Percentiles rank a stretch among this genome's conserved stretches.
Conservation (phyloP, 2,113 vertebrate species). For the Nesoenas mayeri region DNA sequence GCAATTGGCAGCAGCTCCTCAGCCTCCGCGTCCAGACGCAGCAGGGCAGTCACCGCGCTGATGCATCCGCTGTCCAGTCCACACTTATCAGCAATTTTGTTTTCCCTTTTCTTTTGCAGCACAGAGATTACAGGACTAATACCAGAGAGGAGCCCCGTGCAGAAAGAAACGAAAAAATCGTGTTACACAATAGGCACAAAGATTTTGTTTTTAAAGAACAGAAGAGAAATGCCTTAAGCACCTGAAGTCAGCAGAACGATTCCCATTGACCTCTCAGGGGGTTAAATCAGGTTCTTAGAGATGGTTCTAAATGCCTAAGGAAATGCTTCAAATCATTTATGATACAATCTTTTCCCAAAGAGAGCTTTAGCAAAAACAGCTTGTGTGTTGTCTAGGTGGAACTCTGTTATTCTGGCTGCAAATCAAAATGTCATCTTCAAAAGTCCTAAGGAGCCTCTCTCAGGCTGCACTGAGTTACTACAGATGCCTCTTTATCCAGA, state of each 20-base stretch:
- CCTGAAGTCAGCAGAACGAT: neutral
- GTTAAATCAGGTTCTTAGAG: slow-evolving; percentile 13
- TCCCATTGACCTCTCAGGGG: neutral
- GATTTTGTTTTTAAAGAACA: neutral
- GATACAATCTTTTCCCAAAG: neutral
- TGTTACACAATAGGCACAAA: neutral
- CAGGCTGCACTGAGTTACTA: slow-evolving; percentile 68
- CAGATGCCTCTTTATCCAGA: slow-evolving; percentile 49
- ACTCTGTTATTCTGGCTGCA: neutral
- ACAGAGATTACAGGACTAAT: neutral
- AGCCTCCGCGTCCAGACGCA: slow-evolving; percentile 35
- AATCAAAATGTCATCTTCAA: slow-evolving; percentile 59
- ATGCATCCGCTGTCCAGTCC: neutral
- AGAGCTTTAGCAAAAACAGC: neutral
- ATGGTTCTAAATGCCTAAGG: neutral
- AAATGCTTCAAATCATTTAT: neutral
- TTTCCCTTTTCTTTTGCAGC: neutral
- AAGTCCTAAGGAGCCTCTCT: slow-evolving; percentile 73
- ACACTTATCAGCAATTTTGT: slow-evolving; percentile 16
- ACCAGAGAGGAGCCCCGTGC: neutral
- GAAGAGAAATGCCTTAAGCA: neutral
- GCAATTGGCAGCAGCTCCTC: slow-evolving; percentile 20
- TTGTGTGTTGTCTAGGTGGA: neutral
- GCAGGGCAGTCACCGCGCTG: neutral
- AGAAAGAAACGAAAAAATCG: neutral